These are phyloP conservation scores for Villa cingulata DNA, from an alignment of 2,888 invertebrate genomes.

Conservation along the genomic window DNA sequence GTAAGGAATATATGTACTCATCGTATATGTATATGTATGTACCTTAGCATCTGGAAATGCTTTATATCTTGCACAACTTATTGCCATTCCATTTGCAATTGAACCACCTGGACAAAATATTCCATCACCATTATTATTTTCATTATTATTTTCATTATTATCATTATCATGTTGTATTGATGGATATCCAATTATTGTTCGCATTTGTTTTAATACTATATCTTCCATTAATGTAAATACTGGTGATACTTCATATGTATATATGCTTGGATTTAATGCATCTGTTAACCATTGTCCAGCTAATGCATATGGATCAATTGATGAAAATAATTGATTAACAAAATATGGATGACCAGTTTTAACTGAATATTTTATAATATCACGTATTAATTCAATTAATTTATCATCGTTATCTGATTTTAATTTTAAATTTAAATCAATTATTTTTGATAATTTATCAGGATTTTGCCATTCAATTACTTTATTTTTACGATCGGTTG, in stretches of 20 bases:
- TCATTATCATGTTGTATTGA: no score
- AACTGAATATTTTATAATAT: slow-evolving; percentile 71
- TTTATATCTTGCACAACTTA: slow-evolving; percentile 66
- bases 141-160: no score
- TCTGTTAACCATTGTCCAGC: slow-evolving; percentile 76
- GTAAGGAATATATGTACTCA: no score
- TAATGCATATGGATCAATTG: slow-evolving; percentile 71
- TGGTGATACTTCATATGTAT: slow-evolving; percentile 81
- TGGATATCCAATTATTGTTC: slow-evolving; percentile 60
- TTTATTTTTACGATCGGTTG: slow-evolving; percentile 52
- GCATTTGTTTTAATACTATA: slow-evolving; percentile 63
- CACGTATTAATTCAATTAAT: slow-evolving; percentile 49
- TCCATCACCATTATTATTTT: slow-evolving; percentile 65
- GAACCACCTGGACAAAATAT: slow-evolving; percentile 86
- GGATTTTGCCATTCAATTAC: slow-evolving; percentile 76
- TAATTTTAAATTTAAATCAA: slow-evolving; percentile 50
- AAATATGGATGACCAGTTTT: slow-evolving; percentile 85
- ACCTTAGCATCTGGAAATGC: slow-evolving; percentile 64
- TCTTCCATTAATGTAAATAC: slow-evolving; percentile 82
- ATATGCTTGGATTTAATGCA: slow-evolving; percentile 73
- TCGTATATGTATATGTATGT: no score
- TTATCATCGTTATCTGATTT: slow-evolving; percentile 51
- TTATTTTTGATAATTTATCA: slow-evolving; percentile 48
- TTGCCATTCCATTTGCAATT: slow-evolving; percentile 81
- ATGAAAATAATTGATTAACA: slow-evolving; percentile 76